Base-by-base conservation (phyloP, 1,140 invertebrate genomes). In the Pararge aegeria region DNA sequence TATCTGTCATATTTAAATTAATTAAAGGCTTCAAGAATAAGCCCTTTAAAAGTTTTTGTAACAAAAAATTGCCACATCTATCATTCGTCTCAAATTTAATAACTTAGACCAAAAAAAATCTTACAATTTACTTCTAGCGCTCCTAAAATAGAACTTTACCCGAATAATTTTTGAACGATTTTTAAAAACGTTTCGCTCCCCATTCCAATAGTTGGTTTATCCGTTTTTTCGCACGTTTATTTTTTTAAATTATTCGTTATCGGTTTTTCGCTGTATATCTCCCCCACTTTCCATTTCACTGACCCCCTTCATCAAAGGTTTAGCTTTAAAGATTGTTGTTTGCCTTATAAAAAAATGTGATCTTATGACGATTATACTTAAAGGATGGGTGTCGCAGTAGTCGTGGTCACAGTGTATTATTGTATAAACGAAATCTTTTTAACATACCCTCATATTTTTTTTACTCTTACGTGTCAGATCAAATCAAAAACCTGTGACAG, bases 301-400 rank as follows among this genome's bases (percentile, higher is more conserved):
- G 44, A 60, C 55, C 63, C 66, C 51, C 64, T 70, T 75, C 71
- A 78, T 83, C 75, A 85, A 85, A 81, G 75, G 75, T 86, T 86
- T 87, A 87, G 84, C 84, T 89, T 87, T 87, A 89, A 89, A 78
- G 69, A 86, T 89, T 89, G 83, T 89, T 86, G 83, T 89, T 89
- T 87, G 86, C 84, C 86, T 89, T 89, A 87, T 81, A 85, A 81
- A 80, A 84, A 85, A 87, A 87, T 87, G 86, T 89, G 86, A 89
- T 89, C 84, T 89, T 89, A 86, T 83, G 86, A 89, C 78, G 84
- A 81, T 80, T 89, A 80, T 86, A 83, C 78, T 83, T 83, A 6
- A 77, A 89, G 80, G 76, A 34, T 34, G 80, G n/a, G 69, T 85
- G 77, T 79, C 73, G 66, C 68, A 62, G 73, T 65, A 54, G 69